Conservation (phyloP, 2,888 invertebrate genomes). For the Halictus quadricinctus region DNA sequence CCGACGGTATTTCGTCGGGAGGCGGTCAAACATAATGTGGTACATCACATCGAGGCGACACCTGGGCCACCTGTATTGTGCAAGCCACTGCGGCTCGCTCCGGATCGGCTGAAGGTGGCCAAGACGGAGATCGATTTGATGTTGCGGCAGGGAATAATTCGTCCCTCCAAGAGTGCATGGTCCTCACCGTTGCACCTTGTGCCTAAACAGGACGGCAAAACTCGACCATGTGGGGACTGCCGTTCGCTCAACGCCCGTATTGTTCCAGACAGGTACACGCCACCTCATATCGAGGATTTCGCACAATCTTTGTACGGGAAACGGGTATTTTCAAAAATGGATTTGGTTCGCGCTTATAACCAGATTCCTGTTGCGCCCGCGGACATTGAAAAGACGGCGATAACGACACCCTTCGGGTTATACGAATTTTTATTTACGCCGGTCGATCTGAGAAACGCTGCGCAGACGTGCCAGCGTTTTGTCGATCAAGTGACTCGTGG, state of each 20-base stretch:
- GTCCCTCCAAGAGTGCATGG: conserved; percentile 41
- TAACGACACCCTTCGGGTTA: conserved; percentile 56
- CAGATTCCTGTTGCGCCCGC: conserved; percentile 47
- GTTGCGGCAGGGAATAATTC: conserved; percentile 23
- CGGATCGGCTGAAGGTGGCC: background rate
- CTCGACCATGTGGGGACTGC: conserved; percentile 28
- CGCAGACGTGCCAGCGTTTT: conserved; percentile 20
- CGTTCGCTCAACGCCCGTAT: conserved; percentile 19
- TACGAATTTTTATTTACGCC: conserved; percentile 70
- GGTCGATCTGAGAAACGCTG: conserved; percentile 60
- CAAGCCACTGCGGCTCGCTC: background rate
- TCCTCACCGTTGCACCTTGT: conserved; percentile 32
- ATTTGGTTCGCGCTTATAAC: background rate
- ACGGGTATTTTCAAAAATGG: background rate
- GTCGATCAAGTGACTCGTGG: background rate
- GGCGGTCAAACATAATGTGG: conserved; percentile 31
- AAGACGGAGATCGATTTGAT: conserved; percentile 34
- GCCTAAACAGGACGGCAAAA: conserved; percentile 16
- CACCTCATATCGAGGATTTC: background rate
- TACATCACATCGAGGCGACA: conserved; percentile 55
- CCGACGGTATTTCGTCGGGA: background rate
- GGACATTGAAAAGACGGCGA: conserved; percentile 44
- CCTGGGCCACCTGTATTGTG: background rate
- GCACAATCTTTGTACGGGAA: background rate
- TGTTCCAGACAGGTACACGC: background rate